Percentiles rank a stretch among this genome's conserved stretches.
Evolutionary conservation across 1,140 invertebrate species (phyloP).

Genomic region (Calycopis cecrops): DNA sequence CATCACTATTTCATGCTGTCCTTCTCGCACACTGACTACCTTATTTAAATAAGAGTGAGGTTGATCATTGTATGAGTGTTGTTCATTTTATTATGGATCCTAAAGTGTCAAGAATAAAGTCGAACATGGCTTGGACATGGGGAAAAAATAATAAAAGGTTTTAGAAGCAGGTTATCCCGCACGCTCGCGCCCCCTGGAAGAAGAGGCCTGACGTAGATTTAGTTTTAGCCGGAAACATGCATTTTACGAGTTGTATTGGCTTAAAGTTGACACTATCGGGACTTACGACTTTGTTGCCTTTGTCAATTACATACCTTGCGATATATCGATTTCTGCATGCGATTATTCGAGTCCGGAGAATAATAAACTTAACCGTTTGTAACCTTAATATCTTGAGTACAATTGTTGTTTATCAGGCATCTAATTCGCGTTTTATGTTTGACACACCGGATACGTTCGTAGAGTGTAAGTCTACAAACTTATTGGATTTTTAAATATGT

Average conservation of each 20-base stretch:
- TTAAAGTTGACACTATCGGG: constrained; percentile 24
- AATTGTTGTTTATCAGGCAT: too few species aligned
- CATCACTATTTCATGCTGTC: constrained; percentile 39
- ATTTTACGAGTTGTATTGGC: constrained; percentile 24
- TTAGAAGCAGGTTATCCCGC: constrained; percentile 49
- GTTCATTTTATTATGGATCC: constrained; percentile 34
- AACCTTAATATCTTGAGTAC: too few species aligned
- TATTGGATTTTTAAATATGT: too few species aligned
- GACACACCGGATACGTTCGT: too few species aligned
- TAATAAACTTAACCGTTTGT: too few species aligned
- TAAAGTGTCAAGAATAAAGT: constrained; percentile 32
- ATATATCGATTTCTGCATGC: constrained; percentile 1
- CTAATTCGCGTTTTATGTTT: too few species aligned
- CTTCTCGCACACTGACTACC: constrained; percentile 56
- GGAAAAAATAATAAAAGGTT: constrained; percentile 48
- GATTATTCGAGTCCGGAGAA: too few species aligned
- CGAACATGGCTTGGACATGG: constrained; percentile 15
- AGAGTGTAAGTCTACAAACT: too few species aligned
- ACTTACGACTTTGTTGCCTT: not conserved
- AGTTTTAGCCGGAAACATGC: constrained; percentile 50
- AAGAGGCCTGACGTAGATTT: constrained; percentile 50
- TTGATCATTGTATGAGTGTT: constrained; percentile 27
- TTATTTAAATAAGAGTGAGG: constrained; percentile 71
- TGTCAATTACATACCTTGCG: not conserved
- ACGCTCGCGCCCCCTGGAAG: constrained; percentile 40